These are phyloP conservation scores for Python bivittatus DNA, from an alignment of 2,113 vertebrate species.

Conservation along the genomic window DNA sequence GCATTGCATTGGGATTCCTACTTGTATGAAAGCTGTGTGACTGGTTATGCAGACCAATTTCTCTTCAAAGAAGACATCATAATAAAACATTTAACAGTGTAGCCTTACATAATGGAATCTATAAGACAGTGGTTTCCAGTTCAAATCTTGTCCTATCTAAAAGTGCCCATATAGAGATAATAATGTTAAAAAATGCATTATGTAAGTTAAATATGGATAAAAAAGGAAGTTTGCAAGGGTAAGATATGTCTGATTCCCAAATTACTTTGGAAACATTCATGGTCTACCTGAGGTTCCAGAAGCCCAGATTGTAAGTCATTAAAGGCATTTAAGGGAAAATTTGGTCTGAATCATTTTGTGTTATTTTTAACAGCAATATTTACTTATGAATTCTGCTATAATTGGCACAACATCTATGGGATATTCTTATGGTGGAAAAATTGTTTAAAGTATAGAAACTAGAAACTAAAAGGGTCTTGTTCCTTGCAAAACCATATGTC, in stretches of 20 bases:
- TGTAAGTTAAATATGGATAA: background rate
- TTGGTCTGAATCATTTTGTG: background rate
- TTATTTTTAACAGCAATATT: background rate
- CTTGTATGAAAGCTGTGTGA: background rate
- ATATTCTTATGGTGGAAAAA: background rate
- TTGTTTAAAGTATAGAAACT: background rate
- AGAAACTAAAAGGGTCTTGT: background rate
- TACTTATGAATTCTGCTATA: background rate
- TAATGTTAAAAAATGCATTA: background rate
- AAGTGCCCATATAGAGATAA: background rate
- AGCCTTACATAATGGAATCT: background rate
- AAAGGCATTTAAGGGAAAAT: background rate
- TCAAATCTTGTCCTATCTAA: background rate
- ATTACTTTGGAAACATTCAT: background rate
- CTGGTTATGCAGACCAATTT: background rate
- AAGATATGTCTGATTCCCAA: background rate
- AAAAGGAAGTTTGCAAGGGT: background rate
- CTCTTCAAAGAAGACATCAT: background rate
- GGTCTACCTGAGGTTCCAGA: background rate
- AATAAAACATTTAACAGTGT: background rate
- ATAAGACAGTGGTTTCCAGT: background rate
- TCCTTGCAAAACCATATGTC: background rate
- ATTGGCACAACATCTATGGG: background rate
- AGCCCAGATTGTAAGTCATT: background rate
- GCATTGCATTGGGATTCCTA: background rate